These are phyloP conservation scores for Heliconius melpomene DNA, from an alignment of 1,140 invertebrate genomes.

Conservation along the genomic window DNA sequence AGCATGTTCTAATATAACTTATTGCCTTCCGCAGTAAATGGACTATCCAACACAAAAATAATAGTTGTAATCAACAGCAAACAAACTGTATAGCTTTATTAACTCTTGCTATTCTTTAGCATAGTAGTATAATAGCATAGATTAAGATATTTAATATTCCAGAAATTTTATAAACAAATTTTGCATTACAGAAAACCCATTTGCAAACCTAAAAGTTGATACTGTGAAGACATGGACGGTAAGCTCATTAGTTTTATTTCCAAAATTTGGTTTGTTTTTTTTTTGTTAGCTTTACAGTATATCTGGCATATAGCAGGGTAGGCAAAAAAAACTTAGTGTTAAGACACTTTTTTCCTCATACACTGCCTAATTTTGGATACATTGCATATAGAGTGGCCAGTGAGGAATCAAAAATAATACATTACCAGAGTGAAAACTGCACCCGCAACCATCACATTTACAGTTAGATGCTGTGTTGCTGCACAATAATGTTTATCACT, in stretches of 20 bases:
- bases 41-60: too few species aligned
- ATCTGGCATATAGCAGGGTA: not conserved
- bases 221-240: slow-evolving; percentile 66
- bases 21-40: too few species aligned
- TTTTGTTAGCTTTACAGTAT: not conserved
- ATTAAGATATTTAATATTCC: not conserved
- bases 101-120: too few species aligned
- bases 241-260: slow-evolving; percentile 31
- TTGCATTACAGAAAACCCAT: slow-evolving; percentile 60
- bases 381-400: not conserved
- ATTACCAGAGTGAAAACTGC: too few species aligned
- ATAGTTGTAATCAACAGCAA: too few species aligned
- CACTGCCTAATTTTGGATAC: not conserved
- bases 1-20: too few species aligned
- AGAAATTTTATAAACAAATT: not conserved
- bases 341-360: not conserved
- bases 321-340: not conserved
- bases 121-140: not conserved
- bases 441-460: too few species aligned
- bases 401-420: too few species aligned
- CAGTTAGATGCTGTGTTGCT: too few species aligned
- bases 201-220: slow-evolving; percentile 44
- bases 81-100: too few species aligned
- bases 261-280: not conserved
- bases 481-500: not conserved